Conservation (phyloP, 2,113 vertebrate genomes). For the Proterorhinus semilunaris region DNA sequence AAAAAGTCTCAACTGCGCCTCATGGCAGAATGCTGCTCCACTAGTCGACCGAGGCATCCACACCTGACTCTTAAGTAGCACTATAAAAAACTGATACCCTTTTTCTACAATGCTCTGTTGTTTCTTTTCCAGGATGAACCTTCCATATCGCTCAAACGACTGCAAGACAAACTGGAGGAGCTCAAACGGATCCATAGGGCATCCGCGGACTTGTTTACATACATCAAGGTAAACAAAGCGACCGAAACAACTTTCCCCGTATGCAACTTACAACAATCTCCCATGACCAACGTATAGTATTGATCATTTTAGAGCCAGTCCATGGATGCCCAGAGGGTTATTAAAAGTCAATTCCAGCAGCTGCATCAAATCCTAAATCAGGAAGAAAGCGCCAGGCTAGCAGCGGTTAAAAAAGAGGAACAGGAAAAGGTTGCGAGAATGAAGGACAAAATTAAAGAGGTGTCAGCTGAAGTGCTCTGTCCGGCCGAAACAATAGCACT, state of each 20-base stretch:
- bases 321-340: slow-evolving; percentile 47
- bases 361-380: slow-evolving; percentile 64
- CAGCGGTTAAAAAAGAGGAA: slow-evolving; percentile 67
- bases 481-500: slow-evolving; percentile 55
- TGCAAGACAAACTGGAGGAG: slow-evolving; percentile 59
- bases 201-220: slow-evolving; percentile 43
- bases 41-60: slow-evolving; percentile 28
- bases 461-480: slow-evolving; percentile 44
- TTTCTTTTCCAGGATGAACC: slow-evolving; percentile 63
- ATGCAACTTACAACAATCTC: background rate
- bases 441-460: slow-evolving; percentile 52
- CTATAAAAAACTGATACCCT: background rate
- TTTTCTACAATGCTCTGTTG: background rate
- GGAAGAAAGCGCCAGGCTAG: slow-evolving; percentile 62
- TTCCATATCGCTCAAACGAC: slow-evolving; percentile 42
- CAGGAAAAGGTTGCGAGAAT: slow-evolving; percentile 50
- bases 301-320: slow-evolving; percentile 56
- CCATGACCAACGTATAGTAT: background rate
- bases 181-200: slow-evolving; percentile 37
- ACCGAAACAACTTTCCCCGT: background rate
- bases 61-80: background rate
- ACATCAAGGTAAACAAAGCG: slow-evolving; percentile 62
- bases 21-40: slow-evolving; percentile 41
- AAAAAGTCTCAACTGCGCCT: slow-evolving; percentile 7
- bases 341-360: slow-evolving; percentile 68